phyloP scores from a whole-genome alignment of 2,797 vertebrate genomes.

The Trematomus bernacchii region DNA sequence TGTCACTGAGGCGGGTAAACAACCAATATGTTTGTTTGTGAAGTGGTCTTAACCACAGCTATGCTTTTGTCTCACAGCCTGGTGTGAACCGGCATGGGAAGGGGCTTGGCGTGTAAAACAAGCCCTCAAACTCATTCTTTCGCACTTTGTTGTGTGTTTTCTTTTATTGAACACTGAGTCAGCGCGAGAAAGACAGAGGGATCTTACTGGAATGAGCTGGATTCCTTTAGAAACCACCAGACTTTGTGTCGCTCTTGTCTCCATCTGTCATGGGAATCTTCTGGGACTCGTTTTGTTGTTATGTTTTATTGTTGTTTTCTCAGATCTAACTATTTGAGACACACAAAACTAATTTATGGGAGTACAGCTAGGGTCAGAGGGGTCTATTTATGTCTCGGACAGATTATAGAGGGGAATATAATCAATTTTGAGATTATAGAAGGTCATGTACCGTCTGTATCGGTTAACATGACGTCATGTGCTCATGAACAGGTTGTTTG shows the following conservation, averaged over 20 bases:
- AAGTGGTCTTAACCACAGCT: conserved; percentile 54
- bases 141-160: conserved; percentile 59
- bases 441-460: background rate
- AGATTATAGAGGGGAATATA: background rate
- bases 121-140: conserved; percentile 39
- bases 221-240: conserved; percentile 74
- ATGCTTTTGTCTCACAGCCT: conserved; percentile 43
- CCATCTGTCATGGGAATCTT: conserved; percentile 58
- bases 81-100: conserved; percentile 31
- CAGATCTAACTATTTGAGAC: conserved; percentile 24
- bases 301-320: conserved; percentile 58
- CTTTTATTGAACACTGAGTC: conserved; percentile 35
- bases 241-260: conserved; percentile 66
- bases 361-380: conserved; percentile 10
- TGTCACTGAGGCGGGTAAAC: conserved; percentile 7
- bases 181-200: conserved; percentile 21
- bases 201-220: conserved; percentile 36
- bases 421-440: conserved; percentile 12
- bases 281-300: conserved; percentile 48
- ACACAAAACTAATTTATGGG: conserved; percentile 17
- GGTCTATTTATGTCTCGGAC: background rate
- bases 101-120: conserved; percentile 1
- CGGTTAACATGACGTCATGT: conserved; percentile 28
- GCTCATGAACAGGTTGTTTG: conserved; percentile 43
- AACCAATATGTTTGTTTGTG: conserved; percentile 38